Evolutionary conservation across 2,113 vertebrate species (phyloP).

Genomic region (Chitala chitala): DNA sequence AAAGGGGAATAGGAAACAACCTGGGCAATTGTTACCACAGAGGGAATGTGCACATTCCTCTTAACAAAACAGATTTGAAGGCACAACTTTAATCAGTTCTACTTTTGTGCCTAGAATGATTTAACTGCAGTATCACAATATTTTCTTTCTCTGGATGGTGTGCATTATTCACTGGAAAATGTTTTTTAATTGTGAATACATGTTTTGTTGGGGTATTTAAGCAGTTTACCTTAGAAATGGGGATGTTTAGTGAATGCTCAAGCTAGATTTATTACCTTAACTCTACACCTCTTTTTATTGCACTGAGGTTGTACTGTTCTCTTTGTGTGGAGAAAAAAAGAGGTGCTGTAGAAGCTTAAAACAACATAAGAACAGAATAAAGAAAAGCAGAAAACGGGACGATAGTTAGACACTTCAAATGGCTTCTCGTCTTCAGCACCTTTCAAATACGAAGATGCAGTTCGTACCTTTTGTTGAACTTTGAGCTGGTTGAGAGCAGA

Average conservation of each 20-base stretch:
- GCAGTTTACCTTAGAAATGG: not conserved
- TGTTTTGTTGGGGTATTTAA: not conserved
- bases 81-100: not conserved
- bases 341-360: not conserved
- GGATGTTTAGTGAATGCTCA: not conserved
- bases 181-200: not conserved
- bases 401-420: not conserved
- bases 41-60: not conserved
- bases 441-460: too few relatives aligned
- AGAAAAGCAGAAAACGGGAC: not conserved
- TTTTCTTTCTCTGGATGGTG: not conserved
- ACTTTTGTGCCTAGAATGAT: not conserved
- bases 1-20: conserved; percentile 16
- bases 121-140: not conserved
- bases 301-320: too few relatives aligned
- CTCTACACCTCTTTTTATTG: not conserved
- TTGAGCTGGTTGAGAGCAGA: not conserved
- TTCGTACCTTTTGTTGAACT: too few relatives aligned
- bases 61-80: not conserved
- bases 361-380: not conserved
- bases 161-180: not conserved
- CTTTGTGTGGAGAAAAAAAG: too few relatives aligned
- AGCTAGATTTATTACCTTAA: not conserved
- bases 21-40: conserved; percentile 8
- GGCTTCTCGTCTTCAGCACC: too few relatives aligned